phyloP scores from a whole-genome alignment of 2,797 vertebrate genomes.

The Tapera naevia region DNA sequence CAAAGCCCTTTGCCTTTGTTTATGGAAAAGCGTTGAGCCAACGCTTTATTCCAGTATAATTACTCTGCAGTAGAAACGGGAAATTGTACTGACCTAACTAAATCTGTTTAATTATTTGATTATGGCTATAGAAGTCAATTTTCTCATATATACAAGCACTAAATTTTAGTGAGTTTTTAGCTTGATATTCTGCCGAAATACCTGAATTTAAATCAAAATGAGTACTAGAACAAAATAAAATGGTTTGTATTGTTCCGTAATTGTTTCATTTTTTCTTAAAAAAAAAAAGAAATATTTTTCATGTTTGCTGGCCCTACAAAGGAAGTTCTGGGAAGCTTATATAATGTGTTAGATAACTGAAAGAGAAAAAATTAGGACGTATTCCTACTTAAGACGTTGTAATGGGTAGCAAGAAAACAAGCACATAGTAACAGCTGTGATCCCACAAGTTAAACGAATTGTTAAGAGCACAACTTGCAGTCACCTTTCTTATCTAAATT shows the following conservation, averaged over 20 bases:
- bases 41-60: constrained; percentile 33
- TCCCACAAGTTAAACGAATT: not conserved
- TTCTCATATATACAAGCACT: not conserved
- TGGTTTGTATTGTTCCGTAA: not conserved
- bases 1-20: not conserved
- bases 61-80: not conserved
- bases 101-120: constrained; percentile 33
- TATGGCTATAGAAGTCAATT: not conserved
- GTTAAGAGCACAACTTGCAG: not conserved
- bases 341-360: not conserved
- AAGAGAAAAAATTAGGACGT: not conserved
- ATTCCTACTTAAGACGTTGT: not conserved
- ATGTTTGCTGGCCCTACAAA: not conserved
- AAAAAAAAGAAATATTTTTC: not conserved
- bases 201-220: not conserved
- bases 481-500: constrained; percentile 39
- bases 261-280: not conserved
- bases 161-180: constrained; percentile 19
- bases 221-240: not conserved
- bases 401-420: not conserved
- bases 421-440: not conserved
- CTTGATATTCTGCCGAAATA: not conserved
- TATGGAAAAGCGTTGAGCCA: not conserved
- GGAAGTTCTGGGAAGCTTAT: not conserved
- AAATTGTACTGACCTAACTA: constrained; percentile 5